Evolutionary conservation across 2,888 invertebrate species (phyloP).

Genomic region (Parelbella ahira): DNA sequence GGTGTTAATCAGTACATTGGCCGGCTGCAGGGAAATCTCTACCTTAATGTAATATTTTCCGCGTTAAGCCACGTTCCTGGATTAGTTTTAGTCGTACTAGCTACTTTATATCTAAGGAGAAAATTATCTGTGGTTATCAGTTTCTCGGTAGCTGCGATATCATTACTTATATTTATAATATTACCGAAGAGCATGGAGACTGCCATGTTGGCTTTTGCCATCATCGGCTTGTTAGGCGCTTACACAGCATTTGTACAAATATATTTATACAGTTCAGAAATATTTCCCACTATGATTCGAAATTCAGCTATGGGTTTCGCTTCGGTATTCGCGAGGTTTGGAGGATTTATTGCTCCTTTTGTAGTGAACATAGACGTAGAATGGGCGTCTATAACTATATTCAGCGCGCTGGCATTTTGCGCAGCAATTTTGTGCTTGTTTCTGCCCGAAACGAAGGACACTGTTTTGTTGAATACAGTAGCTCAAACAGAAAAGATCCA

Average conservation of each 20-base stretch:
- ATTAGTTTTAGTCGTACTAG: conserved; percentile 49
- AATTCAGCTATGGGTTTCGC: conserved; percentile 89
- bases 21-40: conserved; percentile 87
- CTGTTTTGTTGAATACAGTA: conserved; percentile 60
- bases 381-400: conserved; percentile 62
- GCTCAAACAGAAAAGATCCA: conserved; percentile 56
- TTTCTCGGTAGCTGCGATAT: conserved; percentile 50
- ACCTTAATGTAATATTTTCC: conserved; percentile 88
- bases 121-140: conserved; percentile 50
- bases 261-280: conserved; percentile 88
- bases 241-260: conserved; percentile 83
- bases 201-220: conserved; percentile 84
- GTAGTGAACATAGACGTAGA: conserved; percentile 78
- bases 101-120: conserved; percentile 52
- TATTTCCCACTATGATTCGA: conserved; percentile 89
- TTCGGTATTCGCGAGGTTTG: conserved; percentile 84
- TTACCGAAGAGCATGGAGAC: conserved; percentile 45
- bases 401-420: conserved; percentile 51
- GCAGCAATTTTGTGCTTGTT: conserved; percentile 58
- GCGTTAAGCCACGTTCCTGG: conserved; percentile 61
- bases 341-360: conserved; percentile 85
- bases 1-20: conserved; percentile 91
- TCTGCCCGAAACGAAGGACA: conserved; percentile 64
- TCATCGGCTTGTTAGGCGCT: conserved; percentile 87
- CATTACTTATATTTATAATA: conserved; percentile 58